phyloP scores from a whole-genome alignment of 35 echinoderm and acorn worm species.

The Chiridota heheva region DNA sequence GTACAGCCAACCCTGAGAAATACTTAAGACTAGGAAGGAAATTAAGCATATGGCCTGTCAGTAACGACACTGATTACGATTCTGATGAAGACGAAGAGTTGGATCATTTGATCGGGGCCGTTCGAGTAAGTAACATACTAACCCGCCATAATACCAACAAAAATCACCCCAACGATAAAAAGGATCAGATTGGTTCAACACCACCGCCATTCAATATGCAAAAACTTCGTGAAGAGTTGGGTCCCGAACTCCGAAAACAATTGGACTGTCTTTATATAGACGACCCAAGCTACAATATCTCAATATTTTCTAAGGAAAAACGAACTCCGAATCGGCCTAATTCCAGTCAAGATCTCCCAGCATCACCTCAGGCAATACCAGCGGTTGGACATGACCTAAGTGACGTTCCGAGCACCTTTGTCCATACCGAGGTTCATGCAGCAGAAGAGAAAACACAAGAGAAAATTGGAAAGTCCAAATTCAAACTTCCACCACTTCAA shows the following conservation, averaged over 20 bases:
- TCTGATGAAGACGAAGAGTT: constrained; percentile 29
- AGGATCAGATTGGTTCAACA: not conserved
- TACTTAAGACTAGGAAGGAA: constrained; percentile 59
- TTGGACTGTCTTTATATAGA: constrained; percentile 64
- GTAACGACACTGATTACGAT: not conserved
- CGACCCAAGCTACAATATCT: constrained; percentile 22
- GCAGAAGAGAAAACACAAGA: not conserved
- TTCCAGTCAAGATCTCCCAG: not conserved
- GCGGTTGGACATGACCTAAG: not conserved
- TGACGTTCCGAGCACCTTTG: not conserved
- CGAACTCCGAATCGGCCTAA: not conserved
- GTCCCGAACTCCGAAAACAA: constrained; percentile 62
- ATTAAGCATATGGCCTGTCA: constrained; percentile 36
- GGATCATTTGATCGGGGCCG: constrained; percentile 3
- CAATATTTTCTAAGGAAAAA: constrained; percentile 24
- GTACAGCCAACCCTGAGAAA: constrained; percentile 27
- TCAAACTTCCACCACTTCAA: constrained; percentile 66
- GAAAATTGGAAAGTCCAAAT: not conserved
- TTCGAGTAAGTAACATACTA: constrained; percentile 28
- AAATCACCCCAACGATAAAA: not conserved
- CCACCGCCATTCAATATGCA: constrained; percentile 52
- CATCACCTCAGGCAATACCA: not conserved
- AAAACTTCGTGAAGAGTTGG: constrained; percentile 54
- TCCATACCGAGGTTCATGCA: not conserved
- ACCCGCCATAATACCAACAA: constrained; percentile 33